Percentiles rank a stretch among this genome's conserved stretches.
Evolutionary conservation across 2,797 vertebrate genomes (phyloP).

Genomic region (Ambastaia sidthimunki): DNA sequence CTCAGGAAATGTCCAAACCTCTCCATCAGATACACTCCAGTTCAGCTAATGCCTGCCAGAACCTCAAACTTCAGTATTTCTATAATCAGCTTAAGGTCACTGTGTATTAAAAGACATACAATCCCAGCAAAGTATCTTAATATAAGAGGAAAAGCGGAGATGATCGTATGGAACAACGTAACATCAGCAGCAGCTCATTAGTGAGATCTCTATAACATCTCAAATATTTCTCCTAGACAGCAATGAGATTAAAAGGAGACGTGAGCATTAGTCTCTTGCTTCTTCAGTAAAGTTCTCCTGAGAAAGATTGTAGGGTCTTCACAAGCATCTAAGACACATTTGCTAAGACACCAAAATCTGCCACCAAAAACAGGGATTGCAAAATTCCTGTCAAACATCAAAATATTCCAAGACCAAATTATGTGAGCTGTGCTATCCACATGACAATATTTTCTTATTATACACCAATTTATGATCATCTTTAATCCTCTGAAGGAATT

Average conservation of each 20-base stretch:
- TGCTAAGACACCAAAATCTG: too few relatives aligned
- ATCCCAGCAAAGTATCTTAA: background rate
- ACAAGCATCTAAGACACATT: too few relatives aligned
- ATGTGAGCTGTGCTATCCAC: too few relatives aligned
- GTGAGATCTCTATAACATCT: background rate
- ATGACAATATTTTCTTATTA: too few relatives aligned
- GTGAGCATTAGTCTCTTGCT: background rate
- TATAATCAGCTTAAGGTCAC: conserved; percentile 66
- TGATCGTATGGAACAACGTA: background rate
- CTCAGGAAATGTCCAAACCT: conserved; percentile 68
- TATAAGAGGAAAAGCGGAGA: background rate
- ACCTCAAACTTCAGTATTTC: conserved; percentile 72
- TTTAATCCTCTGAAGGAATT: too few relatives aligned
- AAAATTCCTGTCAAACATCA: too few relatives aligned
- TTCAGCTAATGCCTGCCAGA: conserved; percentile 75
- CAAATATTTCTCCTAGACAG: background rate
- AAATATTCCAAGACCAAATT: too few relatives aligned
- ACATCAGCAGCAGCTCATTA: background rate
- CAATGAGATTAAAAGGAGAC: background rate
- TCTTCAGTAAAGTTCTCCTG: background rate
- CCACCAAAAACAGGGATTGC: too few relatives aligned
- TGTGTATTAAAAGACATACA: background rate
- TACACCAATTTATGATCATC: too few relatives aligned
- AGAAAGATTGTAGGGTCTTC: too few relatives aligned
- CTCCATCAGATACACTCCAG: conserved; percentile 49